Percentiles rank a stretch among this genome's conserved stretches.
phyloP scores from a whole-genome alignment of 1,140 invertebrate genomes.

The Galleria mellonella region DNA sequence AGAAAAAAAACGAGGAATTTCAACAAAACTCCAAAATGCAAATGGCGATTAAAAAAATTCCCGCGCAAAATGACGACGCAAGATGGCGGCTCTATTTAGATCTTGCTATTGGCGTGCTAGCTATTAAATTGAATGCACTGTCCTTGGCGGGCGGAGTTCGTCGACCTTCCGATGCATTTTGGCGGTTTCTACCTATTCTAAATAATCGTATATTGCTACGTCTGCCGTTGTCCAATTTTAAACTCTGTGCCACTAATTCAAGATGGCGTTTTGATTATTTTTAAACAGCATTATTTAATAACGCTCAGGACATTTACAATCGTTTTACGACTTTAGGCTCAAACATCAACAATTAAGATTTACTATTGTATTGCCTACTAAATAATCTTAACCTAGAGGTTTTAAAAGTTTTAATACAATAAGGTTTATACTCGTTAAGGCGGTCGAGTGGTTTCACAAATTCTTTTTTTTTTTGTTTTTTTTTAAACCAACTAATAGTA shows the following conservation, averaged over 20 bases:
- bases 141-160: constrained; percentile 65
- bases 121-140: constrained; percentile 67
- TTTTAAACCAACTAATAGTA: no score
- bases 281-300: no score
- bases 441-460: no score
- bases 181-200: constrained; percentile 45
- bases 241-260: constrained; percentile 23
- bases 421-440: no score
- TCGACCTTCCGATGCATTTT: constrained; percentile 72
- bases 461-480: no score
- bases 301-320: no score
- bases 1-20: constrained; percentile 23
- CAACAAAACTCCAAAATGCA: constrained; percentile 22
- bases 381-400: neutral
- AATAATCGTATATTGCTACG: constrained; percentile 30
- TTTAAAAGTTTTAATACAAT: no score
- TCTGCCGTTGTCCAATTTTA: constrained; percentile 21
- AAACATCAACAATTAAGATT: constrained; percentile 25
- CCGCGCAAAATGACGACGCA: constrained; percentile 27
- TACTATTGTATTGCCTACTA: constrained; percentile 16
- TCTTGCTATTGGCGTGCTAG: constrained; percentile 40
- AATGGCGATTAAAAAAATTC: constrained; percentile 31
- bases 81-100: constrained; percentile 48
- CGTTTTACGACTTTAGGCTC: constrained; percentile 34
- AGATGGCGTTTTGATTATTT: constrained; percentile 18